Evolutionary conservation across 2,797 vertebrate species (phyloP), one percentile per base, ranked within the genome.

Genomic region (Brachyrhaphis roseni): DNA sequence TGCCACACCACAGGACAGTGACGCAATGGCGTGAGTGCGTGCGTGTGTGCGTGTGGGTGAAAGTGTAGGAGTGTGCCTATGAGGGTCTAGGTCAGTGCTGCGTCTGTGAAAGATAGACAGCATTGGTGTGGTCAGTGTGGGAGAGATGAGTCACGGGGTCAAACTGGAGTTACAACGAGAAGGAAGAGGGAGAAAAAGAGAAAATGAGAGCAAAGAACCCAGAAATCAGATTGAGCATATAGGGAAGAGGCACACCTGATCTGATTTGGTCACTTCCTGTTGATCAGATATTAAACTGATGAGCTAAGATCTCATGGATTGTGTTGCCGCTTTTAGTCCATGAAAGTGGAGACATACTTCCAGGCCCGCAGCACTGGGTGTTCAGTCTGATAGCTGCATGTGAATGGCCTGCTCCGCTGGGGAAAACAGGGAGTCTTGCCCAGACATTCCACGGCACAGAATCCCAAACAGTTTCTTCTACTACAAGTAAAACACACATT

Each of bases 131-230:
- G 93, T 94, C 92, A 93, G 86, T 88, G 93, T 92, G 88, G 94
- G 91, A 93, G 89, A 87, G 84, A 93, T 95, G 93, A 95, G 83
- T 95, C 94, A 95, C 77, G 72, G 87, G 94, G 93, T 95, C 90
- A 90, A 83, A 57, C 82, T 73, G 74, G 86, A 94, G 89, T 91
- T 87, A 87, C 84, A 92, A 53, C 16, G 64, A 87, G 68, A 51
- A 59, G 82, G 72, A 86, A 88, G 85, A 87, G 87, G 88, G 86
- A 49, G 83, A 80, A 80, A 62, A 71, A 81, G 66, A 88, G 62
- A 88, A 82, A 89, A 80, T 75, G 70, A 88, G 80, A 85, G 77
- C 28, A 73, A 76, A 82, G 45, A 80, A 78, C 39, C 49, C 46
- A 81, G 45, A 83, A 87, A 88, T 84, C 85, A 81, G 78, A 84